Percentiles rank a stretch among this genome's conserved stretches.
Evolutionary conservation across 2,797 vertebrate genomes (phyloP).

Genomic region (Cottoperca gobio): DNA sequence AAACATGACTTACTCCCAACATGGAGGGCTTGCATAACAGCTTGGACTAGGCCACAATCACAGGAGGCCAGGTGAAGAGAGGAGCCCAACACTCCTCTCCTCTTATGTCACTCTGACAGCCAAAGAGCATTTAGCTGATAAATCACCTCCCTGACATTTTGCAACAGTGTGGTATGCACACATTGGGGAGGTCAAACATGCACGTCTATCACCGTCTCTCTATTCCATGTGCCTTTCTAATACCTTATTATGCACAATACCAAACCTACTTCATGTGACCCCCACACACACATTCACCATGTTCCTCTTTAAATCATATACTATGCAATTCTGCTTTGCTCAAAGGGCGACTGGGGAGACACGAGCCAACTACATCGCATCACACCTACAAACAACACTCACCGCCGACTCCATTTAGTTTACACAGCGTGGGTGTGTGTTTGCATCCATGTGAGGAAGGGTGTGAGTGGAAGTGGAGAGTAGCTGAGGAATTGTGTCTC

Average conservation of each 20-base stretch:
- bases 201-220: background rate
- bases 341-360: constrained; percentile 34
- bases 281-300: background rate
- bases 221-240: background rate
- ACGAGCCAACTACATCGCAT: constrained; percentile 25
- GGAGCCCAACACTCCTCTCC: constrained; percentile 30
- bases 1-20: constrained; percentile 48
- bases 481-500: constrained; percentile 32
- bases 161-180: constrained; percentile 9
- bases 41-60: constrained; percentile 45
- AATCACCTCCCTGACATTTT: constrained; percentile 60
- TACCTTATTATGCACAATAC: background rate
- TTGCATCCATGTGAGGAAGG: constrained; percentile 36
- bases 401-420: constrained; percentile 48
- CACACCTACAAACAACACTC: constrained; percentile 45
- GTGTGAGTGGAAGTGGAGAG: constrained; percentile 28
- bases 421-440: constrained; percentile 48
- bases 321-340: constrained; percentile 6
- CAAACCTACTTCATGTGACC: constrained; percentile 7
- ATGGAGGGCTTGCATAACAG: constrained; percentile 60
- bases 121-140: constrained; percentile 57
- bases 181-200: constrained; percentile 14
- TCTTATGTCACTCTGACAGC: constrained; percentile 60
- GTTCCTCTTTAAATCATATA: constrained; percentile 2
- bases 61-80: constrained; percentile 52